These are phyloP conservation scores for Clupea harengus DNA, from an alignment of 2,113 vertebrate species.

Conservation along the genomic window DNA sequence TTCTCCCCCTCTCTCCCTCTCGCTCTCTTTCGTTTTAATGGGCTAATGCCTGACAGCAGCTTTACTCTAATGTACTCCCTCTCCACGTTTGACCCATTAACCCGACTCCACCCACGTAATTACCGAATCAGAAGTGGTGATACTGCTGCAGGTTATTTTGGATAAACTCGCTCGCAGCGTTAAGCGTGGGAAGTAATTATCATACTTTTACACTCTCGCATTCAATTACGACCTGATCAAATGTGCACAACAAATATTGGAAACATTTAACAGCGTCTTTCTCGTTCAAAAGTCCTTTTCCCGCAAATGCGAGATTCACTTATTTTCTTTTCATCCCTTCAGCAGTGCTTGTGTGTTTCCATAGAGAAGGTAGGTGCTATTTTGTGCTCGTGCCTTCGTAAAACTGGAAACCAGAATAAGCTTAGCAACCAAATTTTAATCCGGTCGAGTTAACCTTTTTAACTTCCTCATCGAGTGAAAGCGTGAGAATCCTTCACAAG, in stretches of 20 bases:
- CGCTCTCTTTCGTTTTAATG: slow-evolving; percentile 40
- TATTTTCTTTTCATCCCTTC: neutral
- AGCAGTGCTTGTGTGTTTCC: neutral
- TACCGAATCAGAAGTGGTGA: slow-evolving; percentile 69
- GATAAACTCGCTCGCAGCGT: slow-evolving; percentile 47
- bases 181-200: slow-evolving; percentile 62
- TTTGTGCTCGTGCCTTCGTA: neutral
- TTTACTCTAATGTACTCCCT: slow-evolving; percentile 43
- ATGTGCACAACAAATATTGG: slow-evolving; percentile 49
- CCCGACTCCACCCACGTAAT: slow-evolving; percentile 73
- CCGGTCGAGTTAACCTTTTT: slow-evolving; percentile 17
- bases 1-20: slow-evolving; percentile 31
- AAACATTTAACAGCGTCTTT: slow-evolving; percentile 5
- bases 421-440: slow-evolving; percentile 14
- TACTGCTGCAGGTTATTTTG: slow-evolving; percentile 70
- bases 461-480: neutral
- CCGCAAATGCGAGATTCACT: neutral
- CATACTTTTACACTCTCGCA: slow-evolving; percentile 59
- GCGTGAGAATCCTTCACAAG: slow-evolving; percentile 19
- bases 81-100: slow-evolving; percentile 67
- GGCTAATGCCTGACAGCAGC: slow-evolving; percentile 48
- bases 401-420: neutral
- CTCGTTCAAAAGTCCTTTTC: neutral
- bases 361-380: neutral
- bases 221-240: slow-evolving; percentile 67